Conservation (phyloP, 1,140 invertebrate species). For the Caenorhabditis remanei region DNA sequence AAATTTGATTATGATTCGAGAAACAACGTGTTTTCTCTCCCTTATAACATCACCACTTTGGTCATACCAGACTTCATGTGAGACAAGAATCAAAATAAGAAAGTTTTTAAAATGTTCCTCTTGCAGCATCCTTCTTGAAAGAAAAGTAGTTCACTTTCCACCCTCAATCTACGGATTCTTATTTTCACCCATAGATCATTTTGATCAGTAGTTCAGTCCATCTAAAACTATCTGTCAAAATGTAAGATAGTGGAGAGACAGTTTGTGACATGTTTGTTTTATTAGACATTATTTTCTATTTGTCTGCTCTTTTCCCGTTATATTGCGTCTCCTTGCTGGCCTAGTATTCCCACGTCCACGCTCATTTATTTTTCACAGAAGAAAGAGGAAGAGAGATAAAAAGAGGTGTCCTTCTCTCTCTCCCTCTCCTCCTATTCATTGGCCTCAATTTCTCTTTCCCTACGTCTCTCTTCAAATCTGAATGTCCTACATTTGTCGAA, state of each 20-base stretch:
- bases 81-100: no score
- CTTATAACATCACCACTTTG: no score
- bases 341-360: slow-evolving; percentile 46
- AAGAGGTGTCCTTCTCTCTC: background rate
- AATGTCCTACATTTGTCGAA: slow-evolving; percentile 47
- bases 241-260: background rate
- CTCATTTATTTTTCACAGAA: slow-evolving; percentile 15
- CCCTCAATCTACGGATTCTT: no score
- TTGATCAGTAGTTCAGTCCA: background rate
- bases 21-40: no score
- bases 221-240: background rate
- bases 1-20: no score
- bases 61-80: no score
- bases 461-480: slow-evolving; percentile 32
- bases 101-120: no score
- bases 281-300: background rate
- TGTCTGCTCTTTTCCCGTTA: background rate
- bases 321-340: background rate
- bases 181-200: no score
- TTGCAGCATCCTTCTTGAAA: no score
- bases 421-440: slow-evolving; percentile 19
- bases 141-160: no score
- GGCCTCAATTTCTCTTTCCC: slow-evolving; percentile 30
- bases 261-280: slow-evolving; percentile 44
- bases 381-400: slow-evolving; percentile 16